Evolutionary conservation across 2,797 vertebrate genomes (phyloP).

Genomic region (Acridotheres tristis): DNA sequence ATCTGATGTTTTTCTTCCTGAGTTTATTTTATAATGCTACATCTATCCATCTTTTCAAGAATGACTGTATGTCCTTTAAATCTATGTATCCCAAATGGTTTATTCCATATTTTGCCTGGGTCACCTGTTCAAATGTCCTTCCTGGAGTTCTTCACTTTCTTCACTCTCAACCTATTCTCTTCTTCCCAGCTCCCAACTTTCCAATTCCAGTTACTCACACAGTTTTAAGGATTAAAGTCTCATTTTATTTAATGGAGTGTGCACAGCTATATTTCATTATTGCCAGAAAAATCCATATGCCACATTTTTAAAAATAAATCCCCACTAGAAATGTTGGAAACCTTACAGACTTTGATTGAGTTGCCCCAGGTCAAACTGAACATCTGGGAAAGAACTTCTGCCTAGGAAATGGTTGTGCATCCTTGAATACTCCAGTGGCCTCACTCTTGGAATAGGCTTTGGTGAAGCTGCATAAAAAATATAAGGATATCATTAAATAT

Average conservation of each 20-base stretch:
- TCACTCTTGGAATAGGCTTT: conserved; percentile 54
- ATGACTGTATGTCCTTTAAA: not conserved
- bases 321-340: conserved; percentile 74
- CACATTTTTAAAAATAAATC: conserved; percentile 73
- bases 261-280: conserved; percentile 57
- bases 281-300: conserved; percentile 77
- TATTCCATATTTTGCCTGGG: not conserved
- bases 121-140: not conserved
- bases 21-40: not conserved
- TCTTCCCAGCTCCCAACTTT: not conserved
- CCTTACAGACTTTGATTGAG: conserved; percentile 78
- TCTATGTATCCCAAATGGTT: not conserved
- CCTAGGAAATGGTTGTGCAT: conserved; percentile 68
- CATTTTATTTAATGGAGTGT: conserved; percentile 62
- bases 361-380: conserved; percentile 78
- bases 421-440: conserved; percentile 70
- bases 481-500: conserved; percentile 62
- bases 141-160: not conserved
- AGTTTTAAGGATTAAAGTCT: conserved; percentile 39
- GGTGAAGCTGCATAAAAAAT: conserved; percentile 61
- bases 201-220: not conserved
- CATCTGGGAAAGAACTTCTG: conserved; percentile 78
- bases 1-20: not conserved
- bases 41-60: not conserved
- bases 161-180: not conserved